These are phyloP conservation scores for Fopius arisanus DNA, from an alignment of 1,140 invertebrate species.

Conservation along the genomic window DNA sequence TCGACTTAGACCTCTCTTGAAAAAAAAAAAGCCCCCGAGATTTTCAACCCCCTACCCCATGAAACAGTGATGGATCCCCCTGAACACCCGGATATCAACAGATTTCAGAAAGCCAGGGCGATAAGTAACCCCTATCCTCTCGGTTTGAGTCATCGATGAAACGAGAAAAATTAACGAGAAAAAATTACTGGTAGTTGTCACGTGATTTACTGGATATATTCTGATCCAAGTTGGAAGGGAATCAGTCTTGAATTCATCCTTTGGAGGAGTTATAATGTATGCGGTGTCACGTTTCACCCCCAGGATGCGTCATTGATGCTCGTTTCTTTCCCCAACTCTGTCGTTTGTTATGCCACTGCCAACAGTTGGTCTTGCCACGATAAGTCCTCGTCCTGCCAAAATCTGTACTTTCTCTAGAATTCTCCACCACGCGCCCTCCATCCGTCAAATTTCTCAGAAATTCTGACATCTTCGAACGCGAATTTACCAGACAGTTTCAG, in stretches of 20 bases:
- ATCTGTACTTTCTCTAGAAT: conserved; percentile 6
- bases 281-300: conserved; percentile 29
- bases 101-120: background rate
- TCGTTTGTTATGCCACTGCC: conserved; percentile 34
- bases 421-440: conserved; percentile 26
- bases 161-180: background rate
- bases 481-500: background rate
- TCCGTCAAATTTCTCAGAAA: conserved; percentile 22
- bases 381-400: conserved; percentile 26
- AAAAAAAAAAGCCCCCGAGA: background rate
- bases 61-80: background rate
- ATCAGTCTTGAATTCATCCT: conserved; percentile 1
- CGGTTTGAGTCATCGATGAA: background rate
- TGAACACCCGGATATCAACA: background rate
- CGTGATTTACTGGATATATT: background rate
- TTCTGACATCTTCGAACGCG: background rate
- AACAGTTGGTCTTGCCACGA: conserved; percentile 33
- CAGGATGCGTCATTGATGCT: conserved; percentile 28
- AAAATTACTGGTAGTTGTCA: background rate
- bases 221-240: background rate
- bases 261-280: conserved; percentile 31
- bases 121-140: background rate
- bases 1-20: background rate
- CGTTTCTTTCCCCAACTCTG: background rate
- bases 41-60: background rate